Evolutionary conservation across 53 echinoderm and acorn worm species (phyloP).

Genomic region (Echinometra lucunter): DNA sequence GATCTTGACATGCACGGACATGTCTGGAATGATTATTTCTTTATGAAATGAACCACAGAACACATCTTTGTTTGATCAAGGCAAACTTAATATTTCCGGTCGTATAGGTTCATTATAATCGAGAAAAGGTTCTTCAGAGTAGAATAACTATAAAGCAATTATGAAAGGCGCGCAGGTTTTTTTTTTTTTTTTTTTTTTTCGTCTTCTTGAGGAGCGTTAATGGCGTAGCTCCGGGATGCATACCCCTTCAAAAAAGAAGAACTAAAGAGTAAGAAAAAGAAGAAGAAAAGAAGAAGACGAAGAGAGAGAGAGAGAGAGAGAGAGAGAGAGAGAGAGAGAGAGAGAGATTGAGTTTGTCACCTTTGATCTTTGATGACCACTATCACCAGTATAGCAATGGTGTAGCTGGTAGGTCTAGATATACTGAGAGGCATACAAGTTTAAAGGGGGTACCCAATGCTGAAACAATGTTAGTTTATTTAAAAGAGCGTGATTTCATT

Average conservation of each 20-base stretch:
- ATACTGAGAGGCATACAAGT: too few relatives aligned
- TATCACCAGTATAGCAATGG: too few relatives aligned
- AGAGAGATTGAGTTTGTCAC: too few relatives aligned
- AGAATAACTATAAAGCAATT: neutral
- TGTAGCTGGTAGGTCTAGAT: too few relatives aligned
- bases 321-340: too few relatives aligned
- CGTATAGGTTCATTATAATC: neutral
- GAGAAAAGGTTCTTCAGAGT: neutral
- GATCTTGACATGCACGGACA: neutral
- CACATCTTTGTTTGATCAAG: neutral
- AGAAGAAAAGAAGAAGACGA: neutral
- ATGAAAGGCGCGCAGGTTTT: neutral
- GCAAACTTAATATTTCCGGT: constrained; percentile 44
- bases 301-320: too few relatives aligned
- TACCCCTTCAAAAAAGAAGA: too few relatives aligned
- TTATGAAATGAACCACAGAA: constrained; percentile 2
- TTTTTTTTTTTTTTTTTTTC: neutral
- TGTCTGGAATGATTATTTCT: neutral
- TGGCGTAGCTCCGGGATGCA: neutral
- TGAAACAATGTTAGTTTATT: too few relatives aligned
- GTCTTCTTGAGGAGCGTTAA: neutral
- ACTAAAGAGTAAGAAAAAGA: neutral
- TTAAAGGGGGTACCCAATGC: too few relatives aligned
- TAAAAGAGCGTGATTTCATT: too few relatives aligned
- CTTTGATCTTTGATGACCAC: too few relatives aligned